A percentile compares a stretch with the other conserved stretches of the same genome.
These are phyloP conservation scores for Formica aserva DNA, from an alignment of 2,888 invertebrate genomes.

Conservation along the genomic window DNA sequence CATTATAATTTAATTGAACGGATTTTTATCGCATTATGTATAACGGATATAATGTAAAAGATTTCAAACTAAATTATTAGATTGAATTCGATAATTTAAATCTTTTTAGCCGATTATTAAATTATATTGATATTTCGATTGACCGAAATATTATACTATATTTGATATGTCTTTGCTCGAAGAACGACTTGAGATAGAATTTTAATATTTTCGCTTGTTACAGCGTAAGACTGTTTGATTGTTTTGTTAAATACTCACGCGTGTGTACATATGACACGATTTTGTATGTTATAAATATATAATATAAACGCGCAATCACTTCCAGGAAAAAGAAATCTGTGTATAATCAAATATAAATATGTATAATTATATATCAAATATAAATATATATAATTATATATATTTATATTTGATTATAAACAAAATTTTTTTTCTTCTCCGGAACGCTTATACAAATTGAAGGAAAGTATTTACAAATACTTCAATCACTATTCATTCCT, in stretches of 20 bases:
- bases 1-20: background rate
- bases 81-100: background rate
- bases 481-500: conserved; percentile 18
- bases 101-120: background rate
- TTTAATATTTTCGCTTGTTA: background rate
- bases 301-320: background rate
- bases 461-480: conserved; percentile 25
- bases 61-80: background rate
- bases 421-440: background rate
- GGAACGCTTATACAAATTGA: conserved; percentile 21
- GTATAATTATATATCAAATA: background rate
- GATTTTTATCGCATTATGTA: background rate
- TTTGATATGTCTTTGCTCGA: background rate
- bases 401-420: background rate
- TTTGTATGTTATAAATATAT: conserved; percentile 1
- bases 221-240: conserved; percentile 15
- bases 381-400: background rate
- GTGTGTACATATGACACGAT: conserved; percentile 45
- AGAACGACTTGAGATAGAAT: background rate
- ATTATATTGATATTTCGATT: background rate
- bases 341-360: background rate
- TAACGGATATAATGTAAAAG: too few species aligned
- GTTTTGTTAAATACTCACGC: conserved; percentile 44
- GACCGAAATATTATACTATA: background rate
- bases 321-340: background rate